These are phyloP conservation scores for Triops longicaudatus DNA, from an alignment of 1,140 invertebrate species.

Conservation along the genomic window DNA sequence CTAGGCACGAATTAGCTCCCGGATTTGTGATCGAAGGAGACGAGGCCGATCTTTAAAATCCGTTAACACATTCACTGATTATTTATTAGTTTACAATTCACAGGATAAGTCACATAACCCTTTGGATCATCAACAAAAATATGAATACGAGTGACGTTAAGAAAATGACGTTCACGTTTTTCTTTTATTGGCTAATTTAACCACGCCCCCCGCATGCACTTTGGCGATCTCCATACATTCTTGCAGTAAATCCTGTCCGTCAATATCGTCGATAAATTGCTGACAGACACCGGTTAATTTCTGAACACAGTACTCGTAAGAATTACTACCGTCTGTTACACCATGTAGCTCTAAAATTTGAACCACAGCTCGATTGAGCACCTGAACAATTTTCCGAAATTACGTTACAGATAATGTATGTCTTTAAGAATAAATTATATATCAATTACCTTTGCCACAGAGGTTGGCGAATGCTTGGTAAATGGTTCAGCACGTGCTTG, in stretches of 20 bases:
- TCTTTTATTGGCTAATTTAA: background rate
- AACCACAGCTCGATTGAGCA: background rate
- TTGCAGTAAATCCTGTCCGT: background rate
- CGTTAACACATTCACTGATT: background rate
- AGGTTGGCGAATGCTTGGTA: background rate
- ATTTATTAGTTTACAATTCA: no score
- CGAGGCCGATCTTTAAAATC: conserved; percentile 51
- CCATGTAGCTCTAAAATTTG: background rate
- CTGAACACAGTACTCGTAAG: background rate
- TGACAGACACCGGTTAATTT: background rate
- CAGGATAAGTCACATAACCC: no score
- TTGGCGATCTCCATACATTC: background rate
- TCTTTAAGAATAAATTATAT: background rate
- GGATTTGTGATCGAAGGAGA: conserved; percentile 57
- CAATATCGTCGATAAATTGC: background rate
- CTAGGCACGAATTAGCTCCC: conserved; percentile 47
- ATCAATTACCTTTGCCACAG: background rate
- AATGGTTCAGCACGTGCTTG: background rate
- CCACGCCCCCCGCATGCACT: background rate
- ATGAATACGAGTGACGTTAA: background rate
- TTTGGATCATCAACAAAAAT: no score
- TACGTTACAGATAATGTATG: background rate
- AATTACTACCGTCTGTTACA: background rate
- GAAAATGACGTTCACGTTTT: background rate
- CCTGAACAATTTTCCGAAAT: background rate